Base-by-base conservation (phyloP, 2,797 vertebrate species). In the Nasua narica region DNA sequence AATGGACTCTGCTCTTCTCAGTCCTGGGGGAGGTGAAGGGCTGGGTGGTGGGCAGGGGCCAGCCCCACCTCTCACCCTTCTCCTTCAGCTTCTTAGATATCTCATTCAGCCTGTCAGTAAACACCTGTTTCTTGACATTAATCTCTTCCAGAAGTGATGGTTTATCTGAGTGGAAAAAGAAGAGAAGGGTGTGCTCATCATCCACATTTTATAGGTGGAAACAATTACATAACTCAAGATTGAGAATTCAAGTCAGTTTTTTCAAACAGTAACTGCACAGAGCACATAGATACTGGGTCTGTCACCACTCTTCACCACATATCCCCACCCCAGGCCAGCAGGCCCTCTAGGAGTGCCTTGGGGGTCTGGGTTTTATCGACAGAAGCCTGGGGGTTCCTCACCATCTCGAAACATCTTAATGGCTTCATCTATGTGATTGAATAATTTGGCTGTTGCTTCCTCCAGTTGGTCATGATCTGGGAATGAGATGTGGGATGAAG, bases 381-480 rank as follows among this genome's bases (percentile, higher is more conserved):
- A 16, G 2, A 69, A 67, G 5, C 27, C 29, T 43, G 11, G 35
- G 5, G 25, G 52, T 46, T 95, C 19, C 94, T 98, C 70, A 97
- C 97, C 93, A 18, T 87, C 29, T 43, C 50, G 83, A 32, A 94
- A 50, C 25, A 60, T 97, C 48, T 58, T 94, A 90, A 97, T 97
- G 91, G 87, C 54, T 40, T 76, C 1, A 52, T 95, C 81, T 87
- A 97, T 56, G n/a, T 96, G 60, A 60, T 3, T 40, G 87, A 98
- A 97, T 60, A 98, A 94, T 58, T 5, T 65, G 88, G 96, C 96
- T 60, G 69, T 50, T 86, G 92, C 94, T 52, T 96, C 91, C 35
- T 98, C 97, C 85, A 98, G 7, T 32, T 96, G 81, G 27, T 96
- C 87, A n/a, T 13, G 77, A 87, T 88, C 97, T 98, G 91, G 84